These are phyloP conservation scores for Anoplophora glabripennis DNA, from an alignment of 1,140 invertebrate genomes.

Conservation along the genomic window DNA sequence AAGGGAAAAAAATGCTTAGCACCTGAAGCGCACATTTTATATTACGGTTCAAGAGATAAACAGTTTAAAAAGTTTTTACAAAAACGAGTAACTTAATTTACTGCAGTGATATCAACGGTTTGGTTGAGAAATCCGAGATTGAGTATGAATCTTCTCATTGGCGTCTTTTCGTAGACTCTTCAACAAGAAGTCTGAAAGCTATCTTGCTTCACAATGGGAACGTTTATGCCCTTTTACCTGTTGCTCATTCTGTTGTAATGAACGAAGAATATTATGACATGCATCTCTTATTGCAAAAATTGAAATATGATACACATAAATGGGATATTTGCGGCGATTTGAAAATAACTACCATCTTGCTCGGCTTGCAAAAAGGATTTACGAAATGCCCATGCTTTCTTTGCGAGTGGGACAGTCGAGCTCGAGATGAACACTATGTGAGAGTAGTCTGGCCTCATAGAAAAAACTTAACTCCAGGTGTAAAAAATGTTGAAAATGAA, in stretches of 20 bases:
- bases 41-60: no score
- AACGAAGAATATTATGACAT: constrained; percentile 37
- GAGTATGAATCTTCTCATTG: constrained; percentile 16
- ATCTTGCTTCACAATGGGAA: constrained; percentile 36
- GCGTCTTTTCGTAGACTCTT: constrained; percentile 37
- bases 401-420: no score
- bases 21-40: no score
- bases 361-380: no score
- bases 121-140: constrained; percentile 26
- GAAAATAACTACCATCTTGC: no score
- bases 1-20: no score
- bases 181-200: constrained; percentile 38
- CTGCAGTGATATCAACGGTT: constrained; percentile 30
- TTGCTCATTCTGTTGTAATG: constrained; percentile 29
- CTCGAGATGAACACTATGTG: no score
- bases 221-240: constrained; percentile 28
- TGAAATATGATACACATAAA: constrained; percentile 18
- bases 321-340: constrained; percentile 25
- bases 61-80: no score
- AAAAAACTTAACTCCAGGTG: no score
- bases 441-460: no score
- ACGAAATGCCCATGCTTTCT: no score
- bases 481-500: no score
- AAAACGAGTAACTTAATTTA: constrained; percentile 36
- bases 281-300: constrained; percentile 19